Base-by-base conservation (phyloP, 1,140 invertebrate species). In the Luehdorfia chinensis region DNA sequence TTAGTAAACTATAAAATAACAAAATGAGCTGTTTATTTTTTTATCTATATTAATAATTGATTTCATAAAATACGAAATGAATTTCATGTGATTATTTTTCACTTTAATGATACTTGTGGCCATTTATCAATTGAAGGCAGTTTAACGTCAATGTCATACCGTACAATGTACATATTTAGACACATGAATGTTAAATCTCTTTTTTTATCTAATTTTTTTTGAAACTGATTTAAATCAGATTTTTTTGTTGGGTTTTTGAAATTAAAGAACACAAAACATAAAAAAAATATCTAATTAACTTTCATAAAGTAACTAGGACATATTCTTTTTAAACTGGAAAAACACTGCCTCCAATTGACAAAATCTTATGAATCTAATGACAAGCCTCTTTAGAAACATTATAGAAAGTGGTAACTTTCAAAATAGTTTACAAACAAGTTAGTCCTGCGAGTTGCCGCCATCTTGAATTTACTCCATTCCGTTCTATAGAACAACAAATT, bases 1-100 rank as follows among this genome's bases (percentile, higher is more conserved):
- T 74, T 69, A 67, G 58, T 66, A 67, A 68, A 75, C 51, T 67
- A 66, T 63, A 71, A 66, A 70, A 63, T 60, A 73, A 73, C 61
- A 72, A 70, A 50, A 58, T 61, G 47, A 64, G 47, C 58, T 52
- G 27, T 18, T 53, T 25, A 31, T 47, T 49, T 44, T 45, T 16
- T 39, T 25, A 37, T 39, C 27, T 46, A 45, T 18, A 19, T 44
- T 21, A 36, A n/a, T n/a, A n/a, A 37, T 36, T 30, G 13, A 44
- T 37, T 31, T 39, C 30, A 15, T 19, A 39, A 51, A 37, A 41
- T 32, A 33, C 13, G 18, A 52, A 47, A 52, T 46, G 13, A 46
- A 46, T 32, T 27, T 45, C 2, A 11, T 46, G 19, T 25, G 9
- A 11, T 33, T 32, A 39, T 52, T 46, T 44, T 45, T 50, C 28